Conservation (phyloP, 1,140 invertebrate species). For the Caerostris extrusa region DNA sequence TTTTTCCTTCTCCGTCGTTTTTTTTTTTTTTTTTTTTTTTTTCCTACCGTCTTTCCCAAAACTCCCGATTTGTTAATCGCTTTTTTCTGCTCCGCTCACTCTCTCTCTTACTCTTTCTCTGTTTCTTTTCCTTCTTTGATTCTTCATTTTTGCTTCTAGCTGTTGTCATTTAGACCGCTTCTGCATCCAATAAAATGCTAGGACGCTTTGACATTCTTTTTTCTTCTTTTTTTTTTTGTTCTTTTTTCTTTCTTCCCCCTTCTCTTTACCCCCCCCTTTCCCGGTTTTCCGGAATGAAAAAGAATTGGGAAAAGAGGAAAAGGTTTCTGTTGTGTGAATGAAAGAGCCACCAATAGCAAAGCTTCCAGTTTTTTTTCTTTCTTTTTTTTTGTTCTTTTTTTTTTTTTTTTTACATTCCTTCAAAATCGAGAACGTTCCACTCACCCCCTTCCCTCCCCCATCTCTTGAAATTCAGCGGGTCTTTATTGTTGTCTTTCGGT, state of each 20-base stretch:
- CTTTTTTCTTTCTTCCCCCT: not conserved
- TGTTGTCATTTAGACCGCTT: conserved; percentile 67
- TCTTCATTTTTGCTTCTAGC: conserved; percentile 75
- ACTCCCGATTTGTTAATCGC: conserved; percentile 59
- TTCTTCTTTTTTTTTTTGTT: not conserved
- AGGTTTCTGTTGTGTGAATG: conserved; percentile 70
- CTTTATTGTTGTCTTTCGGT: conserved; percentile 73
- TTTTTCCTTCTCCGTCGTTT: not conserved
- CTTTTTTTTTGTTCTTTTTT: conserved; percentile 33
- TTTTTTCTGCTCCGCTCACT: conserved; percentile 1
- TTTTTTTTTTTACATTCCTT: not conserved
- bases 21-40: conserved; percentile 39
- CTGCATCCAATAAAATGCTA: conserved; percentile 74
- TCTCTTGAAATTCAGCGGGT: conserved; percentile 8
- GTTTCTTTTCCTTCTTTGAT: conserved; percentile 57
- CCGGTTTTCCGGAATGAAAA: conserved; percentile 30
- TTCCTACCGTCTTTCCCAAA: conserved; percentile 47
- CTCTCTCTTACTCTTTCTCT: not conserved
- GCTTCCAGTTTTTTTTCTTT: not conserved
- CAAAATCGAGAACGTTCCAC: conserved; percentile 10
- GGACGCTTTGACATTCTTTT: conserved; percentile 30
- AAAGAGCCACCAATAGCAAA: conserved; percentile 32
- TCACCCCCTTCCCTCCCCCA: conserved; percentile 11
- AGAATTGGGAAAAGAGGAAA: conserved; percentile 35
- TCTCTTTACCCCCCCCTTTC: not conserved